Evolutionary conservation across 2,888 invertebrate genomes (phyloP), one percentile per base, ranked within the genome.

Genomic region (Steinernema scapterisci): DNA sequence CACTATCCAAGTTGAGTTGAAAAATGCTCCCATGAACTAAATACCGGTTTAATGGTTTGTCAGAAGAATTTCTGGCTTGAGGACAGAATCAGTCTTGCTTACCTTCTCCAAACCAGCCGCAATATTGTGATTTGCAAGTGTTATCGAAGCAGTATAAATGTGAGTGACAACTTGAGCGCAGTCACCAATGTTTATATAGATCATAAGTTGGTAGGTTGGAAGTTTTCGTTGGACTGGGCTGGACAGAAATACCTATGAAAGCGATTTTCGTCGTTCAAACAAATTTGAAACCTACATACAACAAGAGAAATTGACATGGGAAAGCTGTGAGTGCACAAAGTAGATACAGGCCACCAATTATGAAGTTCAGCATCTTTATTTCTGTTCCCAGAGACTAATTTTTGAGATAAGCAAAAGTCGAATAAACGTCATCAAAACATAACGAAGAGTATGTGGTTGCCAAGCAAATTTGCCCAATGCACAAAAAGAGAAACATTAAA

Each of bases 101-200:
- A 44, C 45, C 45, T 44, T 44, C 16, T 44, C 45, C 45, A 44
- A n/a, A n/a, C n/a, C n/a, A n/a, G n/a, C n/a, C n/a, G n/a, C n/a
- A n/a, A n/a, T n/a, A n/a, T n/a, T n/a, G n/a, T n/a, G n/a, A n/a
- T n/a, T n/a, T n/a, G n/a, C 25, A 5, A 54, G 25, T 25, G 54
- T 54, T 13, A 54, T 23, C 23, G 25, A 21, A 5, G 23, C 54
- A 13, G 54, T 54, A 27, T 54, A 54, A 6, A 54, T 16, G 54
- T 54, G 54, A 5, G 13, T 54, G 23, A 16, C 54, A 21, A 54
- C 54, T 25, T 54, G 54, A 54, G 25, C 54, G 25, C 54, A 54
- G 54, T 54, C 54, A 25, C 54, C 54, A 25, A 54, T 21, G 54
- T 54, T 27, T 6, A 54, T 54, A 13, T 54, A 27, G 5, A 54